Base-by-base conservation (phyloP, 1,140 invertebrate species). In the Manduca sexta region DNA sequence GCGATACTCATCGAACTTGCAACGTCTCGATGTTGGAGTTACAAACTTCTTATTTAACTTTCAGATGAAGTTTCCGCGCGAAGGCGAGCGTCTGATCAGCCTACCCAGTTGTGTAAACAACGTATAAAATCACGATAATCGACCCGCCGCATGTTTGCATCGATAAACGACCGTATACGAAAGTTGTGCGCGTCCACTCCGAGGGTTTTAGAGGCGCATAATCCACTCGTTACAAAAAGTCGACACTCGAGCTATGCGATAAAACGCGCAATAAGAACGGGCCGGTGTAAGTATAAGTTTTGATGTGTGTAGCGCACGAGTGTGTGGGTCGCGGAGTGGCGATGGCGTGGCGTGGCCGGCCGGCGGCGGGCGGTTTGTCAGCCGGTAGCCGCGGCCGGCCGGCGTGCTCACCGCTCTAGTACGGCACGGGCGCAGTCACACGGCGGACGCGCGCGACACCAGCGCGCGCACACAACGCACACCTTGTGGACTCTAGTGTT, bases 391-490 rank as follows among this genome's bases (percentile, higher is more conserved):
- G 55, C 52, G 64, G 56, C 64, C 60, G 63, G 59, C 54, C 51
- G 33, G 50, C 39, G 14, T 52, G 60, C 49, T 61, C 61, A 52
- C 49, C 51, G 45, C 48, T 60, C 67, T 79, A 84, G 77, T 81
- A 76, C 70, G 60, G 66, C 66, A 76, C 71, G 52, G 62, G 56
- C 72, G 56, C 56, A 71, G 42, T 52, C 48, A 64, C 64, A 64
- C 60, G 58, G 46, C 74, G 77, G 77, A 78, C 80, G 77, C 61
- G 50, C 67, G 64, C 49, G 52, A 49, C 49, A 42, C 39, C 56
- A 60, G 69, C 70, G 74, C 70, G 74, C 74, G 66, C 66, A 70
- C 30, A 45, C 41, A 47, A 29, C 21, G 66, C 51, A 57, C 64
- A 57, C 62, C 61, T 30, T 48, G 46, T 45, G 42, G 45, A 56